These are phyloP conservation scores for Perca schrenkii DNA, from an alignment of 2,113 vertebrate genomes.

Conservation along the genomic window DNA sequence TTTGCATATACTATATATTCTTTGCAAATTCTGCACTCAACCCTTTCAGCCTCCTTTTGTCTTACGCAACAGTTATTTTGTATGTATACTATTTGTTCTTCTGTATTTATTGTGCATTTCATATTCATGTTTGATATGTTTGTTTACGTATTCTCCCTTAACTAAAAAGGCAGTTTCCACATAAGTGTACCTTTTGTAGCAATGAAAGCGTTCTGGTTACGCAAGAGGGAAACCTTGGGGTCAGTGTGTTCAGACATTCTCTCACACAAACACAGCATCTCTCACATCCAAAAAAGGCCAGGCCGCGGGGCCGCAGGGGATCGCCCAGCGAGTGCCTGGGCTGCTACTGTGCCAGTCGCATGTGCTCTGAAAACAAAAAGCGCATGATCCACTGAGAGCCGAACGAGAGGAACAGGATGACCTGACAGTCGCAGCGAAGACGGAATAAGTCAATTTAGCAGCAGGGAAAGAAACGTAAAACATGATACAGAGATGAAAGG, in stretches of 20 bases:
- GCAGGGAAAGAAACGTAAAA: background rate
- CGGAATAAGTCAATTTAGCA: background rate
- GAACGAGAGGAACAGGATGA: background rate
- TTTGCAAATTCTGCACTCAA: no score
- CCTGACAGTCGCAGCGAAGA: background rate
- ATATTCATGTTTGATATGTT: no score
- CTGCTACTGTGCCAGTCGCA: background rate
- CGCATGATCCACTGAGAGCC: accelerated
- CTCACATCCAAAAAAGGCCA: constrained; percentile 40
- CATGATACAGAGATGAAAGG: no score
- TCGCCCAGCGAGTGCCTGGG: background rate
- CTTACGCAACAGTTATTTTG: no score
- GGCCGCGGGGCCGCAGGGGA: constrained; percentile 13
- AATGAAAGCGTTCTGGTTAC: no score
- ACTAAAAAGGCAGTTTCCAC: no score
- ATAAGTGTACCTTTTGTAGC: no score
- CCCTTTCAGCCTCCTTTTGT: no score
- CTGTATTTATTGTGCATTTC: no score
- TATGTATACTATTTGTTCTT: no score
- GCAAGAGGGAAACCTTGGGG: background rate
- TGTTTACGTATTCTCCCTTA: no score
- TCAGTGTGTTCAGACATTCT: constrained; percentile 1
- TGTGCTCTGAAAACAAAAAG: background rate
- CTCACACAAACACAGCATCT: constrained; percentile 19
- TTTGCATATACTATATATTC: no score